A percentile compares a stretch with the other conserved stretches of the same genome.
phyloP scores from a whole-genome alignment of 37 sponge, comb jelly and placozoan genomes.

The Mnemiopsis leidyi region DNA sequence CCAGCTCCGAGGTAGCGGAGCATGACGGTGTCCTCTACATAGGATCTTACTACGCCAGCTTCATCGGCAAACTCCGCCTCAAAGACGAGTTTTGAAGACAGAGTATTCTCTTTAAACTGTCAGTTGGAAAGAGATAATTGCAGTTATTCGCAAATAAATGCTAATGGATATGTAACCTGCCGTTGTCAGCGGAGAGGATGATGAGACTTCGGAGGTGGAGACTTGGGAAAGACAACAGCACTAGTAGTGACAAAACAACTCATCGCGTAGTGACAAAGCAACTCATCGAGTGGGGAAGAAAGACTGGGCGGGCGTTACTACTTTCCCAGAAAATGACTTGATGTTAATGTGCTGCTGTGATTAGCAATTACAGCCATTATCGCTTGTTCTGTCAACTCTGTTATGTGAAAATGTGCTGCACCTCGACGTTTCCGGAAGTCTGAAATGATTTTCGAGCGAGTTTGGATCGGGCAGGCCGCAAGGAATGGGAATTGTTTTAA shows the following conservation, averaged over 20 bases:
- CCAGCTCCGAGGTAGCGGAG: not conserved
- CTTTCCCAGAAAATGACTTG: no score
- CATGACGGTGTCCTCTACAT: conserved; percentile 19
- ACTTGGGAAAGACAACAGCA: no score
- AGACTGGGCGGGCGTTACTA: no score
- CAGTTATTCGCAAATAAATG: not conserved
- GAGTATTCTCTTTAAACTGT: not conserved
- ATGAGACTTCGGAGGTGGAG: no score
- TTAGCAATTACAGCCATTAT: not conserved
- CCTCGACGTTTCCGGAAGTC: not conserved
- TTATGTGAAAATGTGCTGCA: not conserved
- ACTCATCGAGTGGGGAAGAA: no score
- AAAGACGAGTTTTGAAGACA: conserved; percentile 15
- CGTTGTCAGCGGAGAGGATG: no score
- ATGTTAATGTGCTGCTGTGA: not conserved
- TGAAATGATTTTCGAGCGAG: not conserved
- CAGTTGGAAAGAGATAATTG: not conserved
- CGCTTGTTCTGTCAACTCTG: not conserved
- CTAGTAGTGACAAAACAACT: no score
- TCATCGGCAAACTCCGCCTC: conserved; percentile 20
- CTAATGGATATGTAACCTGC: no score
- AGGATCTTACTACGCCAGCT: not conserved
- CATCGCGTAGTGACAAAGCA: no score
- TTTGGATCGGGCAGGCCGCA: not conserved
- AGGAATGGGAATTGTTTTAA: not conserved